phyloP scores from a whole-genome alignment of 2,888 invertebrate species.

The Hoplodrina ambigua region DNA sequence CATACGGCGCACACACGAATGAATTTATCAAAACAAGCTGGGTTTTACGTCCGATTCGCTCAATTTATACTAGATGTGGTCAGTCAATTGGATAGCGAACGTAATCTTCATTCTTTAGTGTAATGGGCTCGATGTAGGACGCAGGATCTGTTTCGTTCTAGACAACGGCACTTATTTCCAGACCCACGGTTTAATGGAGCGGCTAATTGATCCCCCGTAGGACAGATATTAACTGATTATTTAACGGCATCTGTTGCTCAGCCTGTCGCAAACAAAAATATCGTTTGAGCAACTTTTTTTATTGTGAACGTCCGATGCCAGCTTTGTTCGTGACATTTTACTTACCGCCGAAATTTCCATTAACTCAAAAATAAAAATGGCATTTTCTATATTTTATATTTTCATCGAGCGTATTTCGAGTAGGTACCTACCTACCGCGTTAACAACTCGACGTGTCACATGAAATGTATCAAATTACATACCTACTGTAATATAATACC shows the following conservation, averaged over 20 bases:
- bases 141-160: slow-evolving; percentile 74
- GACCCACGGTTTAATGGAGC: slow-evolving; percentile 81
- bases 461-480: slow-evolving; percentile 43
- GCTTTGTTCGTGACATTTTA: slow-evolving; percentile 40
- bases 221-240: slow-evolving; percentile 76
- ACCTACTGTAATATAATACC: slow-evolving; percentile 52
- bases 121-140: slow-evolving; percentile 77
- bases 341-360: slow-evolving; percentile 32
- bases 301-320: slow-evolving; percentile 24
- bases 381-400: slow-evolving; percentile 5
- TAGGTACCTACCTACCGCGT: not conserved
- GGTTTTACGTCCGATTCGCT: slow-evolving; percentile 31
- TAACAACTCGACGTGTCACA: slow-evolving; percentile 12
- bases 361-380: slow-evolving; percentile 33
- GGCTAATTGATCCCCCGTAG: slow-evolving; percentile 73
- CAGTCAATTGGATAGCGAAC: slow-evolving; percentile 65
- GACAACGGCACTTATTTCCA: slow-evolving; percentile 80
- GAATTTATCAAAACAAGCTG: slow-evolving; percentile 14
- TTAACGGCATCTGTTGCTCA: slow-evolving; percentile 73
- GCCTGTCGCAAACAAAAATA: slow-evolving; percentile 59
- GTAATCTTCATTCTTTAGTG: slow-evolving; percentile 78
- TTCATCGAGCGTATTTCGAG: slow-evolving; percentile 7
- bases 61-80: slow-evolving; percentile 61
- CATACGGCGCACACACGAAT: slow-evolving; percentile 10
- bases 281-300: slow-evolving; percentile 40